These are phyloP conservation scores for Nesoenas mayeri DNA, from an alignment of 2,113 vertebrate genomes.

Conservation along the genomic window DNA sequence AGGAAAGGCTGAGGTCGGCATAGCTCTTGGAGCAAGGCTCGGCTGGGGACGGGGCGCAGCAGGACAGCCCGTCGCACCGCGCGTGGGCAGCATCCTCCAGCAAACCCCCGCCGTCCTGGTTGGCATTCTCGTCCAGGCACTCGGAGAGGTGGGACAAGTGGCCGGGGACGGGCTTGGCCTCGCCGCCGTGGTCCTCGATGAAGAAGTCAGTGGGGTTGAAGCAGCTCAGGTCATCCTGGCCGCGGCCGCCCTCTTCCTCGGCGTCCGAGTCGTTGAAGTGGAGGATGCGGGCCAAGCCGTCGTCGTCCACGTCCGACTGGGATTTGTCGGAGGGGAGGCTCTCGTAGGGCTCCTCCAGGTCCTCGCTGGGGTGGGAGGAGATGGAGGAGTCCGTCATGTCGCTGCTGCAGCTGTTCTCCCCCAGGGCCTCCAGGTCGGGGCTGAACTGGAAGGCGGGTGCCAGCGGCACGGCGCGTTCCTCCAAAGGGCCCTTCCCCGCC, in stretches of 20 bases:
- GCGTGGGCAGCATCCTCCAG: slow-evolving; percentile 61
- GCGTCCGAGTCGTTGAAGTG: slow-evolving; percentile 85
- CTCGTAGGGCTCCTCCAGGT: slow-evolving; percentile 63
- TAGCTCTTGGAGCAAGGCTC: slow-evolving; percentile 84
- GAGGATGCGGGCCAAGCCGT: slow-evolving; percentile 85
- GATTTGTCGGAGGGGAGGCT: slow-evolving; percentile 67
- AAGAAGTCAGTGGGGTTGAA: slow-evolving; percentile 85
- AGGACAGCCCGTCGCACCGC: slow-evolving; percentile 63
- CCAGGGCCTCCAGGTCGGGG: slow-evolving; percentile 72
- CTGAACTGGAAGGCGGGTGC: slow-evolving; percentile 82
- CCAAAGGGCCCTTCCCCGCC: slow-evolving; percentile 32
- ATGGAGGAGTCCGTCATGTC: slow-evolving; percentile 90
- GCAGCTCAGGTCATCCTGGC: slow-evolving; percentile 79
- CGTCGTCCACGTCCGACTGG: slow-evolving; percentile 80
- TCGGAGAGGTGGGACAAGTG: slow-evolving; percentile 78
- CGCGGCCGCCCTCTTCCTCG: slow-evolving; percentile 63
- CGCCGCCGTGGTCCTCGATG: slow-evolving; percentile 28
- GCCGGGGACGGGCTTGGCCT: slow-evolving; percentile 66
- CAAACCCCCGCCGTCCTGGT: slow-evolving; percentile 85
- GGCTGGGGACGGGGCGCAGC: slow-evolving; percentile 68
- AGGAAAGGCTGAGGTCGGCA: slow-evolving; percentile 91
- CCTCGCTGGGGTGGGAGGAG: slow-evolving; percentile 82
- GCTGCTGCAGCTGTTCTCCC: slow-evolving; percentile 91
- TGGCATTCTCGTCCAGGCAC: slow-evolving; percentile 92
- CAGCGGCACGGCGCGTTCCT: slow-evolving; percentile 35